phyloP scores from a whole-genome alignment of 2,113 vertebrate species.

The Psophia crepitans region DNA sequence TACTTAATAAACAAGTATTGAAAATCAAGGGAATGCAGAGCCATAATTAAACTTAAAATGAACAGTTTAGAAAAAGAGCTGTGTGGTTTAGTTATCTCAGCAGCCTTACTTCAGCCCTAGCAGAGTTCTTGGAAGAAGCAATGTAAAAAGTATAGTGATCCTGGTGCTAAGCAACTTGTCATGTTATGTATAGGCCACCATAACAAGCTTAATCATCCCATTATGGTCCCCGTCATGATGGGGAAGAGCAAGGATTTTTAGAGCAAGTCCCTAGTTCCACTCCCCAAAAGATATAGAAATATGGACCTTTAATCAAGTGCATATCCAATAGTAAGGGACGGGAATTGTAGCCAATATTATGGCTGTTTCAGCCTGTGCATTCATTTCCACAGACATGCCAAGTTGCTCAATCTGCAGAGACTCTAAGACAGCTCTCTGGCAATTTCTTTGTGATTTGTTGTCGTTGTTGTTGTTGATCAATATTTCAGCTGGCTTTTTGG shows the following conservation, averaged over 20 bases:
- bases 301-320: not conserved
- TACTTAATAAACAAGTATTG: not conserved
- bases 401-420: not conserved
- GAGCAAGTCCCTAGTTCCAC: not conserved
- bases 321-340: not conserved
- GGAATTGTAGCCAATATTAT: not conserved
- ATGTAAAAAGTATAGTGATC: not conserved
- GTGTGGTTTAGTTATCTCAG: not conserved
- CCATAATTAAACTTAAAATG: conserved; percentile 3
- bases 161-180: not conserved
- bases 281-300: not conserved
- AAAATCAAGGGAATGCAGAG: not conserved
- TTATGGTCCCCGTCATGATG: not conserved
- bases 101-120: not conserved
- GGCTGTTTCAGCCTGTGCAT: not conserved
- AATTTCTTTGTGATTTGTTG: not conserved
- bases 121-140: not conserved
- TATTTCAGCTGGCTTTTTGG: not conserved
- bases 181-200: not conserved
- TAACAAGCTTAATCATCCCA: not conserved
- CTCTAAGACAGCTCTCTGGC: not conserved
- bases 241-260: not conserved
- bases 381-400: not conserved
- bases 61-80: not conserved
- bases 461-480: not conserved